Evolutionary conservation across 2,888 invertebrate species (phyloP).

Genomic region (Drosophila austrosaltans): DNA sequence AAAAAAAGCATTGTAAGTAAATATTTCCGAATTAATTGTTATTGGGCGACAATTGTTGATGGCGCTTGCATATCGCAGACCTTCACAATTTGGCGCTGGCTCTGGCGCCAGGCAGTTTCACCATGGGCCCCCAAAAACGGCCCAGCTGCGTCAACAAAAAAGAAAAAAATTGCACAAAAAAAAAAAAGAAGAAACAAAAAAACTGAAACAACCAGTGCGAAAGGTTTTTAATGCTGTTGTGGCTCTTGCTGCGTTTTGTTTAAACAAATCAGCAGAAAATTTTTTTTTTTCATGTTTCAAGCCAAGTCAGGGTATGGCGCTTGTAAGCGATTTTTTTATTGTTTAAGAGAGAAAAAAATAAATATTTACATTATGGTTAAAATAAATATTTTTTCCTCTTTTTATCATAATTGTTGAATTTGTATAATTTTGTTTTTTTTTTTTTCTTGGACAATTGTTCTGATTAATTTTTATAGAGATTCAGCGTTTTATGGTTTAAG

Average conservation of each 20-base stretch:
- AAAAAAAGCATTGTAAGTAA: slow-evolving; percentile 23
- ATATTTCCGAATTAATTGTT: slow-evolving; percentile 33
- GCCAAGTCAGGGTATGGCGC: slow-evolving; percentile 69
- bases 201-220: background rate
- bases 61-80: slow-evolving; percentile 13
- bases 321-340: slow-evolving; percentile 63
- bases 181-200: slow-evolving; percentile 25
- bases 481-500: slow-evolving; percentile 24
- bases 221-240: slow-evolving; percentile 3
- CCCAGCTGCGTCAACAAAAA: slow-evolving; percentile 72
- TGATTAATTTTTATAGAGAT: slow-evolving; percentile 24
- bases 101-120: slow-evolving; percentile 59
- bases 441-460: slow-evolving; percentile 21
- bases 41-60: slow-evolving; percentile 38
- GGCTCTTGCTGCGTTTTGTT: slow-evolving; percentile 43
- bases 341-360: slow-evolving; percentile 38
- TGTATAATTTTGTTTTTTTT: slow-evolving; percentile 12
- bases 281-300: slow-evolving; percentile 44
- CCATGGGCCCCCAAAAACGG: slow-evolving; percentile 57
- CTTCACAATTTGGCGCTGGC: slow-evolving; percentile 39
- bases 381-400: slow-evolving; percentile 22
- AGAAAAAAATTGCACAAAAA: slow-evolving; percentile 27
- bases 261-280: slow-evolving; percentile 69
- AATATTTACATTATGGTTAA: slow-evolving; percentile 47
- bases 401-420: slow-evolving; percentile 10